Base-by-base conservation (phyloP, 2,797 vertebrate species). In the Sternotherus odoratus region DNA sequence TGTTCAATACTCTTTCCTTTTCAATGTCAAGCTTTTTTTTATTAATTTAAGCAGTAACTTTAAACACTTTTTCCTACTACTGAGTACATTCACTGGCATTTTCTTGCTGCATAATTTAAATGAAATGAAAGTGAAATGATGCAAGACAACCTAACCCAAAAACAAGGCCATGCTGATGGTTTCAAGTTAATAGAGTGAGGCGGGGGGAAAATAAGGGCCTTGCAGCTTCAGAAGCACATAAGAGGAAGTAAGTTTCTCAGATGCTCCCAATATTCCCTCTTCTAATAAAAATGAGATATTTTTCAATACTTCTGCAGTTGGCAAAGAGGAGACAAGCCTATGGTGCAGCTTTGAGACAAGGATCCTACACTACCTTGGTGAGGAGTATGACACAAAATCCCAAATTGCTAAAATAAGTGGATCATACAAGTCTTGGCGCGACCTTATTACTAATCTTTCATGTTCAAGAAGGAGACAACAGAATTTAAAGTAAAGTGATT, bases 111-210 rank as follows among this genome's bases (percentile, higher is more conserved):
- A 36, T 66, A n/a, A 66, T 36, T n/a, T 66, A 66, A n/a, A 66
- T 17, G 8, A 36, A 83, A 50, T 2, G 15, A 48, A 74, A 8
- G 23, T 39, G 48, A 85, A 60, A 79, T 8, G 82, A 77, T 54
- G 53, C 49, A 74, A n/a, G 82, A 46, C 30, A 75, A 80, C 49
- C 51, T 2, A 33, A 79, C 39, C 33, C 43, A 82, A 39, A 7
- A 50, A 51, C 0, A 1, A 8, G 54, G 49, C 16, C 24, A 24
- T 3, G 0, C 3, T 24, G 2, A 56, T 46, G 11, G 11, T 33
- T 82, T n/a, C 48, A 26, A 49, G 49, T 36, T 28, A 16, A 79
- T n/a, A 79, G 36, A 50, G 15, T 13, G 1, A 12, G 5, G 17
- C 2, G 11, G 11, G 54, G 26, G 2, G 10, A 4, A 60, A n/a